phyloP scores from a whole-genome alignment of 2,113 vertebrate genomes.

The Chunga burmeisteri region DNA sequence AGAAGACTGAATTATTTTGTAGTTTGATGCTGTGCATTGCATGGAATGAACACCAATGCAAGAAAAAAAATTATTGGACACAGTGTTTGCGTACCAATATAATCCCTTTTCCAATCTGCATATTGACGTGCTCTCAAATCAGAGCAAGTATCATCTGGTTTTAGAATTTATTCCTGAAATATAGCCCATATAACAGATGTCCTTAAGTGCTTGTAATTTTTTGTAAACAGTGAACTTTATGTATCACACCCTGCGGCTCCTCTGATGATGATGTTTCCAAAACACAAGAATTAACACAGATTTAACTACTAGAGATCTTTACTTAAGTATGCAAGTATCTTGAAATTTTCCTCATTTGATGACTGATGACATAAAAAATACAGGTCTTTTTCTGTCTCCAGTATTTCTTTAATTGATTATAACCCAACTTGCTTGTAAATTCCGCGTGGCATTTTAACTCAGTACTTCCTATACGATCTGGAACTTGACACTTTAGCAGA shows the following conservation, averaged over 20 bases:
- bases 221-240: not conserved
- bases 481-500: conserved; percentile 26
- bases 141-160: not conserved
- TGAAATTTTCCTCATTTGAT: not conserved
- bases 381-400: not conserved
- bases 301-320: not conserved
- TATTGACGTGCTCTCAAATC: not conserved
- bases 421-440: not conserved
- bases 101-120: not conserved
- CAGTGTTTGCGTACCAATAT: not conserved
- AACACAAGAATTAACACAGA: not conserved
- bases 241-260: not conserved
- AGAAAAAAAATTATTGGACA: not conserved
- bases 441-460: conserved; percentile 6
- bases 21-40: not conserved
- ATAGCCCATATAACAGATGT: not conserved
- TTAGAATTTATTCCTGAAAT: not conserved
- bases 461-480: conserved; percentile 13
- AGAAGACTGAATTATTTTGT: not conserved
- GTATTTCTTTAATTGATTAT: not conserved
- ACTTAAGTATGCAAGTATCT: not conserved
- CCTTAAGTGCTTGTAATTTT: not conserved
- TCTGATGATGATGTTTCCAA: not conserved
- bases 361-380: not conserved
- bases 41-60: not conserved